These are phyloP conservation scores for Mongoloraphidia duomilia DNA, from an alignment of 2,888 invertebrate genomes.

Conservation along the genomic window DNA sequence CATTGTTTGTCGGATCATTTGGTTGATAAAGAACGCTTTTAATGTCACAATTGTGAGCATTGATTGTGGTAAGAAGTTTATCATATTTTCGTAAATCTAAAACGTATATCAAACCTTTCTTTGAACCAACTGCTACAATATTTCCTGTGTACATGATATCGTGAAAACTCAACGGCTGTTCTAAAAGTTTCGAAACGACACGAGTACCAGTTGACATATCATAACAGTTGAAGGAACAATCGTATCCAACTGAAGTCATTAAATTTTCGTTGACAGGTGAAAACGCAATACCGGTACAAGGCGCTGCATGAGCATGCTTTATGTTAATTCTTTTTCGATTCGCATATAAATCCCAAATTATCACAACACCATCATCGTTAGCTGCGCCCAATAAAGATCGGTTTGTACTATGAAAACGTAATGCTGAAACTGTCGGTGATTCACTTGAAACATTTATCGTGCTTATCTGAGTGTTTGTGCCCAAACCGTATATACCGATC, in stretches of 20 bases:
- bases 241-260: conserved; percentile 38
- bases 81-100: conserved; percentile 41
- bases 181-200: conserved; percentile 31
- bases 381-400: conserved; percentile 33
- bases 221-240: conserved; percentile 40
- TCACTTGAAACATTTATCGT: conserved; percentile 27
- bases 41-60: conserved; percentile 36
- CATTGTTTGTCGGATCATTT: conserved; percentile 10
- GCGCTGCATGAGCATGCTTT: conserved; percentile 39
- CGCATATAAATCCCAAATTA: conserved; percentile 31
- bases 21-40: conserved; percentile 35
- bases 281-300: conserved; percentile 40
- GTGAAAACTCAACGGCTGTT: conserved; percentile 30
- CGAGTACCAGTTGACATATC: conserved; percentile 36
- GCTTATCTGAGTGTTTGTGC: conserved; percentile 33
- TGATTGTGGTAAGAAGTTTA: conserved; percentile 31
- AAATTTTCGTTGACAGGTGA: conserved; percentile 40
- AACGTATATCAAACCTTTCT: conserved; percentile 36
- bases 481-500: conserved; percentile 35
- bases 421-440: conserved; percentile 28
- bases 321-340: conserved; percentile 34
- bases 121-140: conserved; percentile 38
- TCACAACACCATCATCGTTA: conserved; percentile 37
- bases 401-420: conserved; percentile 36
- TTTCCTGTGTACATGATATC: conserved; percentile 32